These are phyloP conservation scores for Pammene aurita DNA, from an alignment of 2,888 invertebrate genomes.

Conservation along the genomic window DNA sequence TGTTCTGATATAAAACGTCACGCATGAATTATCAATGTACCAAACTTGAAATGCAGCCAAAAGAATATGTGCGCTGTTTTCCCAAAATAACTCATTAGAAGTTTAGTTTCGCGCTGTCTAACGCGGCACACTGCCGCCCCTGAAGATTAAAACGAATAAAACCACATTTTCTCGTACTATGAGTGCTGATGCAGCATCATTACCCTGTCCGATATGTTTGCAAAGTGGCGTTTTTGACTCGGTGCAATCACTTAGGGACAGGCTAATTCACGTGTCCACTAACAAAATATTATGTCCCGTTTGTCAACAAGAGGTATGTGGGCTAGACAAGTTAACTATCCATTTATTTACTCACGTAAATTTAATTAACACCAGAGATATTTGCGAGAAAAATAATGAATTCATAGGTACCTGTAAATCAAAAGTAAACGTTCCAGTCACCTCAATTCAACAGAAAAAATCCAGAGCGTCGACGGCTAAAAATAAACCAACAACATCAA, in stretches of 20 bases:
- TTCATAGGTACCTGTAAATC: conserved; percentile 47
- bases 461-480: conserved; percentile 62
- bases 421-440: conserved; percentile 52
- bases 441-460: conserved; percentile 60
- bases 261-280: conserved; percentile 89
- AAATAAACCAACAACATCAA: conserved; percentile 67
- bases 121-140: conserved; percentile 49
- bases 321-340: conserved; percentile 92
- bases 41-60: conserved; percentile 76
- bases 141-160: conserved; percentile 4
- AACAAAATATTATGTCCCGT: conserved; percentile 90
- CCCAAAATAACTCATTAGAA: conserved; percentile 73
- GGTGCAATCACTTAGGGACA: conserved; percentile 87
- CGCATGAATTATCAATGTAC: conserved; percentile 47
- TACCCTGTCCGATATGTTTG: conserved; percentile 90
- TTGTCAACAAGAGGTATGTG: conserved; percentile 88
- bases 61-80: conserved; percentile 61
- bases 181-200: conserved; percentile 81
- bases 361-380: conserved; percentile 57
- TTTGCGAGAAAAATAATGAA: conserved; percentile 49
- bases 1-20: not conserved
- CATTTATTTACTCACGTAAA: conserved; percentile 90
- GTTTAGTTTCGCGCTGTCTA: conserved; percentile 66
- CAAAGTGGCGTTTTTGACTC: conserved; percentile 87
- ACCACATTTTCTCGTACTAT: conserved; percentile 49